Base-by-base conservation (phyloP, 2,888 invertebrate genomes). In the Acanthoscelides obtectus region DNA sequence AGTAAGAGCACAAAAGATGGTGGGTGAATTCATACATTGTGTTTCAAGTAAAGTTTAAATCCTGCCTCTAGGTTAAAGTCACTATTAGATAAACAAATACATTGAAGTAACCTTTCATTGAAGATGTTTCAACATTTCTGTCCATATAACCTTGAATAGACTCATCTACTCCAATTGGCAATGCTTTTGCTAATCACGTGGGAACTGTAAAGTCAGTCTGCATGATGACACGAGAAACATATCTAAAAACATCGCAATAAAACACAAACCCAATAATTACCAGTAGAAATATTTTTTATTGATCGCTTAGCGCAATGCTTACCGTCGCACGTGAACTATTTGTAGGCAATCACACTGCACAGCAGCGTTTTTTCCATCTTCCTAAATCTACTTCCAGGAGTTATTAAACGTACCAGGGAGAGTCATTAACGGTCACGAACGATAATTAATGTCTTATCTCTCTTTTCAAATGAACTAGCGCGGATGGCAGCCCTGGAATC, bases 401-500 rank as follows among this genome's bases (percentile, higher is more conserved):
- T 45, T 73, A 72, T 72, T 74, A 74, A 74, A 72, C 70, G 69
- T 69, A 71, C 69, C 68, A 70, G 70, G 65, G 72, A 69, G 72
- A 74, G 75, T 78, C 78, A 77, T 78, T 79, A 78, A 76, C 72
- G 72, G 73, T 79, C 79, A 79, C 77, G 78, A 80, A 80, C 78
- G 71, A 75, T 75, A 80, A 78, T 79, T 79, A 79, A 78, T 78
- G 74, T 79, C 78, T 78, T 78, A 79, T 79, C 77, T 79, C 78
- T 74, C 75, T 78, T 80, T 79, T 80, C 78, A 78, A 80, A 79
- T 45, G 45, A 45, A 45, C 45, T 45, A 17, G 45, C 45, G 45
- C 45, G 45, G 45, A 45, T 45, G 45, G 45, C 45, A 45, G 45
- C 45, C 17, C 45, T 45, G 45, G 45, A 45, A 45, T 45, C 12